These are phyloP conservation scores for Bradypodion ventrale DNA, from an alignment of 2,797 vertebrate species.

Conservation along the genomic window DNA sequence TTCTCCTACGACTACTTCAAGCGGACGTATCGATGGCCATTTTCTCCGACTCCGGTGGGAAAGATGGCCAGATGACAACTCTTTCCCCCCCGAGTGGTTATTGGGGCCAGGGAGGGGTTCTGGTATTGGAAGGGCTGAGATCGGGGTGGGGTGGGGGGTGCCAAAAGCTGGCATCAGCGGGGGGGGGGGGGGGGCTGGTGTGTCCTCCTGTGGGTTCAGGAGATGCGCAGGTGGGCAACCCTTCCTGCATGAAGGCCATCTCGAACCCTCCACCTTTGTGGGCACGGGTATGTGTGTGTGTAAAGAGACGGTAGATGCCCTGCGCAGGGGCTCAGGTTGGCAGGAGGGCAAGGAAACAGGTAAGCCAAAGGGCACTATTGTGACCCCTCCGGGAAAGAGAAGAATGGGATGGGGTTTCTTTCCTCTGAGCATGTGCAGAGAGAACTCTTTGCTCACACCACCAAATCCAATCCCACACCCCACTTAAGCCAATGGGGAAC, in stretches of 20 bases:
- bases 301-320: neutral
- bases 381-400: neutral
- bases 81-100: neutral
- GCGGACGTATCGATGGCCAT: too few species aligned
- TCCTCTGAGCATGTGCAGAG: neutral
- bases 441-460: neutral
- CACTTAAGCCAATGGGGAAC: neutral
- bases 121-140: neutral
- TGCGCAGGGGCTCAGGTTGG: neutral
- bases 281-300: neutral
- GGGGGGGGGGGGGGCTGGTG: neutral
- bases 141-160: neutral
- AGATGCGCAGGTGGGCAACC: neutral
- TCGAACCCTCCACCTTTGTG: neutral
- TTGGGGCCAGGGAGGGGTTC: neutral
- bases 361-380: too few species aligned
- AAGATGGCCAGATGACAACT: too few species aligned
- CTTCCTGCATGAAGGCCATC: neutral
- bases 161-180: neutral
- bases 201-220: neutral
- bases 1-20: too few species aligned
- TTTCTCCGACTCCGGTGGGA: too few species aligned
- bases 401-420: too few species aligned
- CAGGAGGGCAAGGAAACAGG: neutral
- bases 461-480: neutral